Conservation (phyloP, 1,140 invertebrate genomes). For the Zaprionus lachaisei region DNA sequence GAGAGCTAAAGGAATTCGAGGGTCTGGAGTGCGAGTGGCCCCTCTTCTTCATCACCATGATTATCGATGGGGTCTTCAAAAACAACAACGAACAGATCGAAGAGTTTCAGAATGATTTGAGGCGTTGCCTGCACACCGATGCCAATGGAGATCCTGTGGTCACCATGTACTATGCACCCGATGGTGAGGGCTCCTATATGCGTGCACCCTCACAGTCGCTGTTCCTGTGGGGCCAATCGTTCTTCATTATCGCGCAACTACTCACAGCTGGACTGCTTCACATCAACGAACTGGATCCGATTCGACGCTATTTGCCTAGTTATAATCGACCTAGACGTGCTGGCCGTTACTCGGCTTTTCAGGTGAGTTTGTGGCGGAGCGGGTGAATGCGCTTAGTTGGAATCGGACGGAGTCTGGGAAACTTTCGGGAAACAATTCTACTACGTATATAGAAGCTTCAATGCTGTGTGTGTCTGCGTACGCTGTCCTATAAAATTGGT, state of each 20-base stretch:
- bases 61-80: slow-evolving; percentile 97
- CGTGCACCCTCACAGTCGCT: slow-evolving; percentile 82
- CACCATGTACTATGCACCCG: slow-evolving; percentile 94
- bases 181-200: slow-evolving; percentile 86
- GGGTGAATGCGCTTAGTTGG: neutral
- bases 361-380: slow-evolving; percentile 87
- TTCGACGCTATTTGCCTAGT: slow-evolving; percentile 97
- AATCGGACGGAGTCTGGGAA: neutral
- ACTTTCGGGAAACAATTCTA: neutral
- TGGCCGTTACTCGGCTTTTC: slow-evolving; percentile 97
- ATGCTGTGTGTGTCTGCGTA: slow-evolving; percentile 71
- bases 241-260: slow-evolving; percentile 97
- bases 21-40: slow-evolving; percentile 99
- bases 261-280: slow-evolving; percentile 95
- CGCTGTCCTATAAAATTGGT: slow-evolving; percentile 58
- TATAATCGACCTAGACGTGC: slow-evolving; percentile 96
- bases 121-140: slow-evolving; percentile 91
- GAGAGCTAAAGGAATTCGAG: slow-evolving; percentile 95
- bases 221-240: slow-evolving; percentile 95
- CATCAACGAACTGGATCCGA: slow-evolving; percentile 98
- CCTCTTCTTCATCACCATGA: slow-evolving; percentile 97
- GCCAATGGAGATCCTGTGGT: slow-evolving; percentile 93
- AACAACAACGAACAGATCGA: slow-evolving; percentile 95
- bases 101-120: slow-evolving; percentile 94
- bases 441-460: neutral